Conservation (phyloP, 2,797 vertebrate species). For the Trematomus bernacchii region DNA sequence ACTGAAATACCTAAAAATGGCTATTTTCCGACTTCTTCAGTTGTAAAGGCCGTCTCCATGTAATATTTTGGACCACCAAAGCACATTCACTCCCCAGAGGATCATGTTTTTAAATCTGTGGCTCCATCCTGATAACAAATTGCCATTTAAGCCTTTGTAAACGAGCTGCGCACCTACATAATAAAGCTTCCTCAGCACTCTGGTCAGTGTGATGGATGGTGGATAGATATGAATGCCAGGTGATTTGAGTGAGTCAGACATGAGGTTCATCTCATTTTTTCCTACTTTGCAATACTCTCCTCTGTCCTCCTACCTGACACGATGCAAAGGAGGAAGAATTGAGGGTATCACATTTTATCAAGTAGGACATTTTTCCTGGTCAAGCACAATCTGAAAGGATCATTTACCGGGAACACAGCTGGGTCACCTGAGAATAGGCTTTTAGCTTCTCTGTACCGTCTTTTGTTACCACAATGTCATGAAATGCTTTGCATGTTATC, state of each 20-base stretch:
- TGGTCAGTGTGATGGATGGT: conserved; percentile 34
- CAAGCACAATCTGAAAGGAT: conserved; percentile 5
- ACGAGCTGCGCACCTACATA: conserved; percentile 17
- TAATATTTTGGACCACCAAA: conserved; percentile 1
- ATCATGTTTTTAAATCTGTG: conserved; percentile 21
- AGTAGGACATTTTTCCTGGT: conserved; percentile 1
- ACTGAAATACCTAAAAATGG: background rate
- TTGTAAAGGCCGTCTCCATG: background rate
- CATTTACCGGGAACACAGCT: background rate
- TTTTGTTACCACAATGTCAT: conserved; percentile 4
- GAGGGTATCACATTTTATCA: background rate
- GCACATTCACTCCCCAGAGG: conserved; percentile 1
- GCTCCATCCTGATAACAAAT: conserved; percentile 46
- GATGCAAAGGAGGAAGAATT: conserved; percentile 29
- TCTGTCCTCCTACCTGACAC: conserved; percentile 18
- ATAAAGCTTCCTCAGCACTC: conserved; percentile 12
- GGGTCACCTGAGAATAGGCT: background rate
- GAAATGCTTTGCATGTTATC: background rate
- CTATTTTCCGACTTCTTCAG: conserved; percentile 6
- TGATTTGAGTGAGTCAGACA: conserved; percentile 51
- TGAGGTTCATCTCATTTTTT: conserved; percentile 27
- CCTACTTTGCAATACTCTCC: conserved; percentile 22
- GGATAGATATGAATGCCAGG: conserved; percentile 35
- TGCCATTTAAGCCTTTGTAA: conserved; percentile 35
- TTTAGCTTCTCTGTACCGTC: background rate